These are phyloP conservation scores for Gortyna flavago DNA, from an alignment of 2,888 invertebrate species.

Conservation along the genomic window DNA sequence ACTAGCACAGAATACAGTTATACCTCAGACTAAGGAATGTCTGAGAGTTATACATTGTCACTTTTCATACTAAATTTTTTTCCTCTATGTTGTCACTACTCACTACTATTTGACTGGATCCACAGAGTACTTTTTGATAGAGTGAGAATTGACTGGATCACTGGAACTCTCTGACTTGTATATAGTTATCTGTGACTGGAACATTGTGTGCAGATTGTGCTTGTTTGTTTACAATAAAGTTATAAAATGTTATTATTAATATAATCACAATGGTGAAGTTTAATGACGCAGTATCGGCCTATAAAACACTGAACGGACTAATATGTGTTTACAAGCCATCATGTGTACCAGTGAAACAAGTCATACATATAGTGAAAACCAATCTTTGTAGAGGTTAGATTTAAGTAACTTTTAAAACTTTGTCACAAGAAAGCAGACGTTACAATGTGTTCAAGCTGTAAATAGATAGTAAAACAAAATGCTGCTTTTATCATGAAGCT, in stretches of 20 bases:
- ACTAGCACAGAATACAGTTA: too few relatives aligned
- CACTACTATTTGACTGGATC: too few relatives aligned
- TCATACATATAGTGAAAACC: slow-evolving; percentile 90
- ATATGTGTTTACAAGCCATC: slow-evolving; percentile 95
- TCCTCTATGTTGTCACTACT: too few relatives aligned
- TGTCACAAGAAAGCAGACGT: not conserved
- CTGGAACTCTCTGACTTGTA: too few relatives aligned
- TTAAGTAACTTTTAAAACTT: not conserved
- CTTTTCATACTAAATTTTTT: too few relatives aligned
- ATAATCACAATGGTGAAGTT: slow-evolving; percentile 78
- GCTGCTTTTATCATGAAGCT: not conserved
- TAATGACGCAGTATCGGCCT: slow-evolving; percentile 90
- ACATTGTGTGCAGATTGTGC: too few relatives aligned
- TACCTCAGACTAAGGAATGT: too few relatives aligned
- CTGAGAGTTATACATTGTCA: too few relatives aligned
- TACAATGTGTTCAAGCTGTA: not conserved
- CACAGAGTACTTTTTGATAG: too few relatives aligned
- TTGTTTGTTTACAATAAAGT: slow-evolving; percentile 25
- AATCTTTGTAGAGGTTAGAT: slow-evolving; percentile 92
- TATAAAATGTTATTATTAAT: slow-evolving; percentile 16
- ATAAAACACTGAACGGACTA: slow-evolving; percentile 93
- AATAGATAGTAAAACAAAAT: not conserved
- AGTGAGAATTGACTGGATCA: not conserved
- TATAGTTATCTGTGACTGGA: too few relatives aligned
- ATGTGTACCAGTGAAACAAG: slow-evolving; percentile 87